Base-by-base conservation (phyloP, 2,888 invertebrate species). In the Dioctria rufipes region DNA sequence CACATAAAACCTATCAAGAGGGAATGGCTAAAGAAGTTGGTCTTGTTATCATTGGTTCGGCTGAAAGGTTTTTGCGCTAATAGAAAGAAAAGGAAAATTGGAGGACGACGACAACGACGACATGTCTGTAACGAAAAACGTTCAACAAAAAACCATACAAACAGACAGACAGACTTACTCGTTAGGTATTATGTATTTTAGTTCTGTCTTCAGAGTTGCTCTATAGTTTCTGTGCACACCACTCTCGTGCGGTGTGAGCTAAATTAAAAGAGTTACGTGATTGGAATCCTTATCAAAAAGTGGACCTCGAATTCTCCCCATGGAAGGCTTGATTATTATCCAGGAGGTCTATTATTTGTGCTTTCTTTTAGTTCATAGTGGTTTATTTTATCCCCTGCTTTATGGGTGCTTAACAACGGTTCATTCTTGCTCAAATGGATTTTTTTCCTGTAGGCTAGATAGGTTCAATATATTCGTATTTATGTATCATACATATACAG, bases 241-340 rank as follows among this genome's bases (percentile, higher is more conserved):
- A 63, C 49, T 63, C 77, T 46, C 63, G 46, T 46, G 37, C 49
- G 63, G 77, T 77, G 77, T 78, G 66, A 78, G 78, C 78, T 66
- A 78, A 78, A 78, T 78, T 78, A 78, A 78, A 78, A 66, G 78
- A 78, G 78, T 78, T 78, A 78, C 78, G 78, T 78, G 78, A 54
- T 66, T 78, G 13, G 78, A 78, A 78, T 78, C 39, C 54, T 78
- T 25, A 78, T 78, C 46, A 49, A n/a, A 25, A 4, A 6, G 25
- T 25, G 8, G 66, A 43, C 39, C 11, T 43, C 6, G 43, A 73
- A 11, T 54, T 49, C 42, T 63, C 37, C 63, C 39, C 5, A n/a
- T 77, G 77, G 78, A 37, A 43, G 66, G 78, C 42, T 39, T 66
- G 78, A 78, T 78, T 78, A 78, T 66, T 66, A 66, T 42, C 66